Base-by-base conservation (phyloP, 2,888 invertebrate genomes). In the Eupithecia pulchellata region DNA sequence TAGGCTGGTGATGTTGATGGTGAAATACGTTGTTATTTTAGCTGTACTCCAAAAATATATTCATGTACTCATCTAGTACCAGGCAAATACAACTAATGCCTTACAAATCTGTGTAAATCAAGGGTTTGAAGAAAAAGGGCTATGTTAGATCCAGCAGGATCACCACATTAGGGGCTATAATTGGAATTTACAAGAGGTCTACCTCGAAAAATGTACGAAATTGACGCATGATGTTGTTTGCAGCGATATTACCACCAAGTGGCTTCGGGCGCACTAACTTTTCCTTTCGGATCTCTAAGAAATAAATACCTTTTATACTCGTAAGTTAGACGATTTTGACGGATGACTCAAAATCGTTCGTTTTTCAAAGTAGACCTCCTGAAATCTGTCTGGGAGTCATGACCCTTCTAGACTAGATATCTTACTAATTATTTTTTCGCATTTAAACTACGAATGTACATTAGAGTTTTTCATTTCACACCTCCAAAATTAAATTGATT, bases 351-450 rank as follows among this genome's bases (percentile, higher is more conserved):
- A n/a, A n/a, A n/a, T n/a, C n/a, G n/a, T n/a, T n/a, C n/a, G n/a
- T n/a, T n/a, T n/a, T n/a, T n/a, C n/a, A n/a, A n/a, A n/a, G n/a
- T n/a, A n/a, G n/a, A n/a, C n/a, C n/a, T n/a, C n/a, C n/a, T 65
- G 61, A 65, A 32, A 57, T 42, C 61, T 32, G 68, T 70, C 71
- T 73, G 64, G 69, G 74, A 72, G 71, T 61, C 52, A n/a, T 30
- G 62, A 64, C 61, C 25, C 61, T 57, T 34, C 5, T 32, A 20
- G n/a, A 55, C 5, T 32, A 20, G n/a, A 55, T 27, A 55, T 27
- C 55, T 27, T 27, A 27, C 55, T 27, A 14, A 27, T 55, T 55
- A 55, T 55, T 55, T 27, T 14, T 27, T 55, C 1, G 27, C 27
- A 13, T 55, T 55, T 25, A 14, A 27, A 55, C 27, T 55, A 27